Evolutionary conservation across 2,888 invertebrate species (phyloP).

Genomic region (Coelogynopora nodosa): DNA sequence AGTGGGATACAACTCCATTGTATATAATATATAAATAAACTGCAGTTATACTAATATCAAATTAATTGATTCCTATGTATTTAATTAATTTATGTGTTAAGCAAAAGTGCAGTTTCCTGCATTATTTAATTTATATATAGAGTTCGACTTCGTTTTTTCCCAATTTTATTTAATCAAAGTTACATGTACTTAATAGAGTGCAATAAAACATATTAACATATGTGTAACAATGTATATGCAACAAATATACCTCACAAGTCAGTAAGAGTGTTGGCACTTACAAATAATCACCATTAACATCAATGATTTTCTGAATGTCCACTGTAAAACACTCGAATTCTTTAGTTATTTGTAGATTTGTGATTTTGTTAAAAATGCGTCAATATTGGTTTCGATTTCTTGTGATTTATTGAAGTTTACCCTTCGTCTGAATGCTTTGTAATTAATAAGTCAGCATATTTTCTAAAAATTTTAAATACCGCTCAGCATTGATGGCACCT

Average conservation of each 20-base stretch:
- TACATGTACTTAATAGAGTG: constrained; percentile 21
- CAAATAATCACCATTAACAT: constrained; percentile 22
- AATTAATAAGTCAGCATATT: constrained; percentile 34
- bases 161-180: constrained; percentile 5
- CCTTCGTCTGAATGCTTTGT: background rate
- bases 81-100: too few relatives aligned
- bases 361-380: constrained; percentile 9
- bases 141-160: background rate
- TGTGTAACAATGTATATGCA: constrained; percentile 5
- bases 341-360: constrained; percentile 1
- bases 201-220: constrained; percentile 18
- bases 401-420: constrained; percentile 1
- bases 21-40: too few relatives aligned
- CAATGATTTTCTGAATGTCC: constrained; percentile 20
- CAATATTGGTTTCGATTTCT: constrained; percentile 25
- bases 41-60: too few relatives aligned
- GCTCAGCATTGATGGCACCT: constrained; percentile 21
- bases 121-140: too few relatives aligned
- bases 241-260: constrained; percentile 31
- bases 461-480: constrained; percentile 17
- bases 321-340: constrained; percentile 1
- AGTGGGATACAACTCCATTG: too few relatives aligned
- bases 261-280: constrained; percentile 9
- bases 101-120: too few relatives aligned
- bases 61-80: too few relatives aligned